A percentile compares a stretch with the other conserved stretches of the same genome.
These are phyloP conservation scores for Hipposideros larvatus DNA, from an alignment of 2,797 vertebrate species.

Conservation along the genomic window DNA sequence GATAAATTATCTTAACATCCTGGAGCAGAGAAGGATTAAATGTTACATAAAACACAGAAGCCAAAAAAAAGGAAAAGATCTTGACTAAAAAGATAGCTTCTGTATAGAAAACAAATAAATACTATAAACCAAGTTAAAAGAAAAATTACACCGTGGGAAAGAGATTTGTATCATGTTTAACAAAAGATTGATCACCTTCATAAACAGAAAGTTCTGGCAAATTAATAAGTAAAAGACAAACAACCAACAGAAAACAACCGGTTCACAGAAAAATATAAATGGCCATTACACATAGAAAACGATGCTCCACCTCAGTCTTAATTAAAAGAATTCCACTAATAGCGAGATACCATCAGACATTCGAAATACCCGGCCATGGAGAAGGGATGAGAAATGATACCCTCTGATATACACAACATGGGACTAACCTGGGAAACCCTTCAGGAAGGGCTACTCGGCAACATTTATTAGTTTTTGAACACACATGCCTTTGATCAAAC, in stretches of 20 bases:
- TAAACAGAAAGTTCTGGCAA: not conserved
- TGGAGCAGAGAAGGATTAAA: not conserved
- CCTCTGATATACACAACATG: not conserved
- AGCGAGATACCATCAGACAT: not conserved
- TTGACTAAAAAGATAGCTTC: not conserved
- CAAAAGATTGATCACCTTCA: not conserved
- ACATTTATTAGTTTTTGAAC: not conserved
- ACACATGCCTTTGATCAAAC: accelerated
- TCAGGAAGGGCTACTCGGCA: not conserved
- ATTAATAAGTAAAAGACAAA: not conserved
- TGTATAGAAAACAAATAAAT: not conserved
- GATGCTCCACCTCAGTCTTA: not conserved
- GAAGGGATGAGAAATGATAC: no score
- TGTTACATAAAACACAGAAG: not conserved
- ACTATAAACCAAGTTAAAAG: not conserved
- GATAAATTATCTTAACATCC: not conserved
- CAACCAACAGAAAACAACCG: not conserved
- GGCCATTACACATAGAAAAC: not conserved
- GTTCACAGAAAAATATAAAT: not conserved
- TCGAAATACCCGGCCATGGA: not conserved
- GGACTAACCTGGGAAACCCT: not conserved
- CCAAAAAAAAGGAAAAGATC: not conserved
- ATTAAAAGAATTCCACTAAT: no score
- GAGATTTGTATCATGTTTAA: not conserved
- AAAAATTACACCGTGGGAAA: not conserved